These are phyloP conservation scores for Rhopalosiphum padi DNA, from an alignment of 1,140 invertebrate genomes.

Conservation along the genomic window DNA sequence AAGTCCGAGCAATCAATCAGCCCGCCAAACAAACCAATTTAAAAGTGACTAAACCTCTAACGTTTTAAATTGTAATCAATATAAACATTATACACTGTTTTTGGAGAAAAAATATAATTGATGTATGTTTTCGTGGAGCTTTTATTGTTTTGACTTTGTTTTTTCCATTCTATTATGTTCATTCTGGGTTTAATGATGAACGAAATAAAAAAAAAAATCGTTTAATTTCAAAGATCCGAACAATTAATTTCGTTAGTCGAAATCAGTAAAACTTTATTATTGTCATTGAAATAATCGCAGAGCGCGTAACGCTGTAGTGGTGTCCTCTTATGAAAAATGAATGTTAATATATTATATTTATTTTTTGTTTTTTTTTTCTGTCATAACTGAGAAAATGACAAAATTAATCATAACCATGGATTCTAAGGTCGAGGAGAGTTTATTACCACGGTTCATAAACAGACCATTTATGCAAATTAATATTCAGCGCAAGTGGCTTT, in stretches of 20 bases:
- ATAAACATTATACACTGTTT: slow-evolving; percentile 12
- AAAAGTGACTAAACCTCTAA: slow-evolving; percentile 9
- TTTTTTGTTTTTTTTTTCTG: not conserved
- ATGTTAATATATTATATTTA: not conserved
- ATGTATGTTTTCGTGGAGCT: not conserved
- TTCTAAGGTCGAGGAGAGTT: not conserved
- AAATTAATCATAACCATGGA: slow-evolving; percentile 14
- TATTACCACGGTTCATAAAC: slow-evolving; percentile 10
- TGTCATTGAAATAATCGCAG: slow-evolving; percentile 13
- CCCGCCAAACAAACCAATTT: not conserved
- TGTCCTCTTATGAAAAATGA: not conserved
- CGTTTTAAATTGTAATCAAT: slow-evolving; percentile 26
- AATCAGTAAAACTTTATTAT: slow-evolving; percentile 12
- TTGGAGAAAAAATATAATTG: not conserved
- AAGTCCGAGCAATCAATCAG: slow-evolving; percentile 15
- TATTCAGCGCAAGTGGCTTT: slow-evolving; percentile 10
- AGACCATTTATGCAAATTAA: slow-evolving; percentile 20
- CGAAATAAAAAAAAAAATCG: not conserved
- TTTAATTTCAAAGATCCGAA: slow-evolving; percentile 8
- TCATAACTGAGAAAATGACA: slow-evolving; percentile 5
- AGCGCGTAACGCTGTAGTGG: not conserved
- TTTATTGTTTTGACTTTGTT: slow-evolving; percentile 18
- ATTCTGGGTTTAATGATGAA: not conserved
- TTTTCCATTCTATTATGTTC: not conserved
- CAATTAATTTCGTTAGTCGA: not conserved